phyloP scores from a whole-genome alignment of 2,888 invertebrate species.

The Hesperia comma region DNA sequence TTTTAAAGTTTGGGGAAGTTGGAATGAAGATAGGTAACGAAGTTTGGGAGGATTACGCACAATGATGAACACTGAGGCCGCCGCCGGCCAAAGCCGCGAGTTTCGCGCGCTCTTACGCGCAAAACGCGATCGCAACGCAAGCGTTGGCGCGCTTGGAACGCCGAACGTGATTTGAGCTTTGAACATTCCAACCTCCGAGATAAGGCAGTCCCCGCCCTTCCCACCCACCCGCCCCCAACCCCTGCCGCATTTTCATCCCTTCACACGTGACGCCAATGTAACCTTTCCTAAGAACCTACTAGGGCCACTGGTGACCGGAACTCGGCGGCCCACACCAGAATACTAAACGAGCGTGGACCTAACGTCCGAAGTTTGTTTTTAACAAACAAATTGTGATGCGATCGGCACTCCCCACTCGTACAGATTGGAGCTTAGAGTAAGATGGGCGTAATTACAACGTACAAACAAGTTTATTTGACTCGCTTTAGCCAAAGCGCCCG shows the following conservation, averaged over 20 bases:
- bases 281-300: conserved; percentile 32
- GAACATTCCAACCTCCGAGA: conserved; percentile 52
- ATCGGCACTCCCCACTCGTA: not conserved
- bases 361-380: conserved; percentile 20
- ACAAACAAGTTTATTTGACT: too few species aligned
- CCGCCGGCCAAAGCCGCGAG: not conserved
- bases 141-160: conserved; percentile 57
- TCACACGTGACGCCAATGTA: conserved; percentile 41
- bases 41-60: conserved; percentile 26
- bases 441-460: not conserved
- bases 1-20: conserved; percentile 42
- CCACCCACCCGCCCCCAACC: conserved; percentile 50
- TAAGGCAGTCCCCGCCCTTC: conserved; percentile 59
- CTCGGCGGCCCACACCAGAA: conserved; percentile 36
- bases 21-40: not conserved
- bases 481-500: too few species aligned
- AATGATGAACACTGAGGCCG: conserved; percentile 2
- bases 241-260: conserved; percentile 43
- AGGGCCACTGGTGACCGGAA: conserved; percentile 21
- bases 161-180: conserved; percentile 71
- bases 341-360: conserved; percentile 26
- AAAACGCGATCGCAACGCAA: conserved; percentile 49
- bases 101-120: conserved; percentile 43
- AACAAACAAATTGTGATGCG: conserved; percentile 7
- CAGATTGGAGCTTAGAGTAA: not conserved